These are phyloP conservation scores for Periplaneta americana DNA, from an alignment of 1,140 invertebrate species.

Conservation along the genomic window DNA sequence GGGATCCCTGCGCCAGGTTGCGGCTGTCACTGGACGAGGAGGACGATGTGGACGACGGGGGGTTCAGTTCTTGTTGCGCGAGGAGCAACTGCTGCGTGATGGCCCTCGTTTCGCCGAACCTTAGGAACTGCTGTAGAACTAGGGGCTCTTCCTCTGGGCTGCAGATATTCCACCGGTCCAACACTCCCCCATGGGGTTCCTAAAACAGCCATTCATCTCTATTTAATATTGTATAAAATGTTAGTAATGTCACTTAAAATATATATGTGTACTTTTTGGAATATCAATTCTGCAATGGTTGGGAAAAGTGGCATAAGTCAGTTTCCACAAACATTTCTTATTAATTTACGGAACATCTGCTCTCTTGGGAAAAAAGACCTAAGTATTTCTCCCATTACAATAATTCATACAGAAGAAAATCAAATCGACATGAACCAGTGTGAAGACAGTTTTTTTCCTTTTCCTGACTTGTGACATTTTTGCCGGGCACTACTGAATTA, in stretches of 20 bases:
- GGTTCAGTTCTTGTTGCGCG: conserved; percentile 43
- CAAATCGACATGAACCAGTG: no score
- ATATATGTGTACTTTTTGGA: no score
- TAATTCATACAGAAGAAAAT: no score
- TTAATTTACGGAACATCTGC: no score
- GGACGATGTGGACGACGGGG: background rate
- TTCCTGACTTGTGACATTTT: no score
- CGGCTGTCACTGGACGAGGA: background rate
- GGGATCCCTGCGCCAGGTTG: conserved; percentile 10
- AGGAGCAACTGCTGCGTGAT: conserved; percentile 75
- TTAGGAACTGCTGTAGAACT: conserved; percentile 79
- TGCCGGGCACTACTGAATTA: no score
- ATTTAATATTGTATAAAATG: background rate
- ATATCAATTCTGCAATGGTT: no score
- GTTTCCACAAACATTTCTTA: no score
- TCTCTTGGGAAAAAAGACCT: no score
- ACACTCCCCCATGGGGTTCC: conserved; percentile 64
- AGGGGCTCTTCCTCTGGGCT: conserved; percentile 79
- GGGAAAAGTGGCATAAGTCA: no score
- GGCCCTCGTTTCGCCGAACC: conserved; percentile 76
- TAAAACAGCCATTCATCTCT: conserved; percentile 27
- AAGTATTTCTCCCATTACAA: no score
- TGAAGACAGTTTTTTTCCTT: no score
- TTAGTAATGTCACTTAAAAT: background rate
- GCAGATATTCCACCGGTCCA: conserved; percentile 79